Conservation (phyloP, 2,113 vertebrate genomes). For the Atractosteus spatula region DNA sequence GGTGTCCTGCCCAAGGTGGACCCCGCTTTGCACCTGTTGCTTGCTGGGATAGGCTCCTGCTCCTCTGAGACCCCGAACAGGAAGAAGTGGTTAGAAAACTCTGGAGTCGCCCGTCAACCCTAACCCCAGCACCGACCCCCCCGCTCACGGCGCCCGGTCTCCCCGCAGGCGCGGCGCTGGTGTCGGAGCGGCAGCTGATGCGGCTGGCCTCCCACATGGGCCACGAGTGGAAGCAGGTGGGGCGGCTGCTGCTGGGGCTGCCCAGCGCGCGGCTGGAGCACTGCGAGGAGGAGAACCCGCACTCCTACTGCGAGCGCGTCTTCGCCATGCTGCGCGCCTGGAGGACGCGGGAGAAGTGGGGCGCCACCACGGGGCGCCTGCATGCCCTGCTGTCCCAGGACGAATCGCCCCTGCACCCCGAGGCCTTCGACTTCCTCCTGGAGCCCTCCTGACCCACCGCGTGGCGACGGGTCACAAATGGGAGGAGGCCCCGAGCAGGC, state of each 20-base stretch:
- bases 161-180: conserved; percentile 33
- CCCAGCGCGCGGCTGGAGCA: conserved; percentile 53
- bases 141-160: not conserved
- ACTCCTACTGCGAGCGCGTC: conserved; percentile 44
- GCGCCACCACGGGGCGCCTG: conserved; percentile 54
- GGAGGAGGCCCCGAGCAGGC: too few relatives aligned
- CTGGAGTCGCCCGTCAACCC: too few relatives aligned
- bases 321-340: conserved; percentile 59
- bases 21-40: not conserved
- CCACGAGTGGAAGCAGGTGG: conserved; percentile 57
- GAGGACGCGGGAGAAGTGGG: conserved; percentile 34
- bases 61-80: too few relatives aligned
- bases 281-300: conserved; percentile 51
- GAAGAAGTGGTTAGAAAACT: too few relatives aligned
- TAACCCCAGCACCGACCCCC: too few relatives aligned
- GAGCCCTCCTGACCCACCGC: conserved; percentile 30
- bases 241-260: conserved; percentile 48
- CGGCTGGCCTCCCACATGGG: conserved; percentile 47
- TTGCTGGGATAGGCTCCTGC: too few relatives aligned
- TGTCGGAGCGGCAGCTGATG: conserved; percentile 67
- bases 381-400: conserved; percentile 50
- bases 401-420: conserved; percentile 33
- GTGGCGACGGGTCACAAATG: not conserved
- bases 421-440: conserved; percentile 51
- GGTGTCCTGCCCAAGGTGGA: not conserved